Evolutionary conservation across 2,797 vertebrate genomes (phyloP).

Genomic region (Anisognathus igniventris): DNA sequence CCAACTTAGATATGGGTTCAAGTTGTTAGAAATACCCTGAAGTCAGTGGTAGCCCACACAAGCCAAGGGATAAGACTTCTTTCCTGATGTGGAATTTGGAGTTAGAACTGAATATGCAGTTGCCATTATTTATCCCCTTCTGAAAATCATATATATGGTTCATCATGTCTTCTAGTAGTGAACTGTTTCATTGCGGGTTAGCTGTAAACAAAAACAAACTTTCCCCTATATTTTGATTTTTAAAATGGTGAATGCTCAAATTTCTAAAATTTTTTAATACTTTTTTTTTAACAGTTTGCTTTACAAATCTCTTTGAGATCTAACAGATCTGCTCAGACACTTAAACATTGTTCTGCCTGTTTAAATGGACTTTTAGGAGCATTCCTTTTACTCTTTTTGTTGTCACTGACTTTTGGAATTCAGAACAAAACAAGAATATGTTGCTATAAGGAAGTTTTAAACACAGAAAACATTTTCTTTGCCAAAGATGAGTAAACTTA

Average conservation of each 20-base stretch:
- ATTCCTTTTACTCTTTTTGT: not conserved
- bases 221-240: not conserved
- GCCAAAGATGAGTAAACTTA: not conserved
- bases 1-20: not conserved
- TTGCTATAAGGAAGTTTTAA: not conserved
- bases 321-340: not conserved
- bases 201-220: not conserved
- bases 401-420: not conserved
- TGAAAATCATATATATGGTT: not conserved
- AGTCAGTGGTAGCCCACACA: not conserved
- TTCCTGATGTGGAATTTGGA: not conserved
- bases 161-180: not conserved
- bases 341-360: not conserved
- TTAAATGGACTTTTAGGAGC: not conserved
- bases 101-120: not conserved
- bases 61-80: not conserved
- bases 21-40: not conserved
- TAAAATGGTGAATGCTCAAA: not conserved
- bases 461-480: not conserved
- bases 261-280: not conserved
- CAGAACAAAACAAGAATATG: not conserved
- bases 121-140: not conserved
- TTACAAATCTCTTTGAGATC: not conserved
- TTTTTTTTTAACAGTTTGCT: not conserved
- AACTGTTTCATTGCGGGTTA: not conserved